phyloP scores from a whole-genome alignment of 1,140 invertebrate species.

The Coptotermes formosanus region DNA sequence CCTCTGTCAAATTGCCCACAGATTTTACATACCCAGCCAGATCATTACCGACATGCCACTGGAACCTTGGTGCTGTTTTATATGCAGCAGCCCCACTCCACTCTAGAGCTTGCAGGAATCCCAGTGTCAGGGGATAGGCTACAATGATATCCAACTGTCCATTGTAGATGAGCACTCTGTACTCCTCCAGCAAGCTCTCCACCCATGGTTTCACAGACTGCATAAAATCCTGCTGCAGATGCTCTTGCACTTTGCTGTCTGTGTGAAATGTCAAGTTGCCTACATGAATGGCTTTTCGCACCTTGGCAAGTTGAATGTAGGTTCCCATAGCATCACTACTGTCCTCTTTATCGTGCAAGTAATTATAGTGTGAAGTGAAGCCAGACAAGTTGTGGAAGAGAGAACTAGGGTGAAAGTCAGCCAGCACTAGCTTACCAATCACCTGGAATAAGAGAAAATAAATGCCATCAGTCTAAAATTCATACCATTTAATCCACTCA shows the following conservation, averaged over 20 bases:
- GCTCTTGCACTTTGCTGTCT: constrained; percentile 42
- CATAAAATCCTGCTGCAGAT: constrained; percentile 76
- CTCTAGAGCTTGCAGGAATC: constrained; percentile 63
- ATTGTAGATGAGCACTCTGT: constrained; percentile 73
- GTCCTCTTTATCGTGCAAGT: constrained; percentile 56
- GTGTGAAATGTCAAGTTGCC: constrained; percentile 70
- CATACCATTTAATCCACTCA: too few relatives aligned
- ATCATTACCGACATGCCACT: constrained; percentile 62
- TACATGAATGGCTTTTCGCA: constrained; percentile 76
- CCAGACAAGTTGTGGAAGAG: constrained; percentile 76
- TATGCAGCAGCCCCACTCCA: constrained; percentile 67
- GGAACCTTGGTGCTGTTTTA: constrained; percentile 19
- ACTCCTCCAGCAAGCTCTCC: constrained; percentile 63
- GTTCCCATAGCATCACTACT: constrained; percentile 46
- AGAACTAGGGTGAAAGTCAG: neutral
- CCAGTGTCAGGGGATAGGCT: constrained; percentile 73
- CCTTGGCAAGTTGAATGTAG: constrained; percentile 58
- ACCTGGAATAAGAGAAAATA: constrained; percentile 39
- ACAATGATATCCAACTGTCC: constrained; percentile 85
- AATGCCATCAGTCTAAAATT: too few relatives aligned
- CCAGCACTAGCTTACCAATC: constrained; percentile 65
- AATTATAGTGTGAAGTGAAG: constrained; percentile 78
- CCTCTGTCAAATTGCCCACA: constrained; percentile 71
- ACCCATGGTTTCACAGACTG: constrained; percentile 76
- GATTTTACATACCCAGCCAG: constrained; percentile 76